phyloP scores from a whole-genome alignment of 2,888 invertebrate species.

The Limnephilus lunatus region DNA sequence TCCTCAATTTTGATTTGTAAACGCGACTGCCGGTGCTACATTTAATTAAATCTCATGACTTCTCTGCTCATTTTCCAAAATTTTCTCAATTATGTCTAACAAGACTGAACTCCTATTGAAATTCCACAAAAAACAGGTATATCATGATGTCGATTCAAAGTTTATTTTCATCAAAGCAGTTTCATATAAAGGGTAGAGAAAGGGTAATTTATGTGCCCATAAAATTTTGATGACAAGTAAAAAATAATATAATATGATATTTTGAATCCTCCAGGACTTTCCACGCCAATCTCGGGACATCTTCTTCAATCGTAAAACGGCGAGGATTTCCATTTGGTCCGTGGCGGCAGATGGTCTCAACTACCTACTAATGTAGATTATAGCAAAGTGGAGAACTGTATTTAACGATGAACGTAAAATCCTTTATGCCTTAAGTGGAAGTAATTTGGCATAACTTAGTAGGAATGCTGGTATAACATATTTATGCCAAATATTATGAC shows the following conservation, averaged over 20 bases:
- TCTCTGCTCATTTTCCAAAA: neutral
- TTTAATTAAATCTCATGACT: too few species aligned
- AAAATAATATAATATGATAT: slow-evolving; percentile 29
- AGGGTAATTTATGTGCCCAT: slow-evolving; percentile 4
- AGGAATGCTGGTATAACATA: too few species aligned
- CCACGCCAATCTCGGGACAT: slow-evolving; percentile 43
- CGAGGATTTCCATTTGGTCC: slow-evolving; percentile 35
- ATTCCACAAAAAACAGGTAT: neutral
- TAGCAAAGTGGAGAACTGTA: neutral
- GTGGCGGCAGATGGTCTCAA: slow-evolving; percentile 45
- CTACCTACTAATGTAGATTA: slow-evolving; percentile 14
- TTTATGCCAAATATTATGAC: neutral
- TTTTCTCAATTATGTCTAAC: neutral
- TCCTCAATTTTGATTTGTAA: too few species aligned
- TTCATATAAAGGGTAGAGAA: neutral
- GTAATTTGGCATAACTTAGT: too few species aligned
- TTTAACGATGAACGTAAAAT: neutral
- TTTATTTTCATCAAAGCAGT: neutral
- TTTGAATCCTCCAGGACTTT: slow-evolving; percentile 21
- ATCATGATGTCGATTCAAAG: neutral
- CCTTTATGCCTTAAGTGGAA: too few species aligned
- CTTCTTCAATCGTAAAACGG: slow-evolving; percentile 55
- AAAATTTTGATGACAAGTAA: slow-evolving; percentile 3
- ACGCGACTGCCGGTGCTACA: too few species aligned
- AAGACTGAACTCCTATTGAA: neutral